Base-by-base conservation (phyloP, 2,797 vertebrate species). In the Bradypus variegatus region DNA sequence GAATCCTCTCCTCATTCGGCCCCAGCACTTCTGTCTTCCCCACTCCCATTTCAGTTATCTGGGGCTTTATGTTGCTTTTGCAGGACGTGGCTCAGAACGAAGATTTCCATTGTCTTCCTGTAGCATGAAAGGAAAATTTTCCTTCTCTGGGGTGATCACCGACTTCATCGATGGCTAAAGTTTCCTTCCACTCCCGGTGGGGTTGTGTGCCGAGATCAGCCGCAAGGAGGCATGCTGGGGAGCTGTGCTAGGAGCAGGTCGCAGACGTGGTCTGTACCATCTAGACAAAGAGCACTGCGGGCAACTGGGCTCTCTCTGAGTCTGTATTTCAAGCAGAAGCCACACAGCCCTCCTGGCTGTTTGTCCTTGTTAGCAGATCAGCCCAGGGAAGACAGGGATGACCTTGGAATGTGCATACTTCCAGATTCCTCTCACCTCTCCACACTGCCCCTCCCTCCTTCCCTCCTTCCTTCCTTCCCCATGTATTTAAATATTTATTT, bases 11-110 rank as follows among this genome's bases (percentile, higher is more conserved):
- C 89, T 77, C 50, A 13, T n/a, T 76, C 18, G 11, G 82, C 67
- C 70, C 58, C 21, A 62, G 31, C 15, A 64, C 76, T 89, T 50
- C 84, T 29, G 2, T n/a, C 19, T 23, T 55, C 70, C 29, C 76
- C 67, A 70, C 64, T 11, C 65, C 53, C 15, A 7, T 65, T 75
- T 38, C 80, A 9, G 50, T 82, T 80, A 86, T 84, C 94, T 75
- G 69, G 93, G 86, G 62, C 41, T 94, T 79, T 38, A 2, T 76
- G 88, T 89, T 93, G 72, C 93, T 92, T 95, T 88, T 82, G 64
- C 14, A 93, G 48, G 73, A 76, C 38, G 58, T 21, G 53, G 55
- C 77, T 93, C 25, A 29, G 80, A 72, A 60, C 80, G n/a, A 15
- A 48, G 55, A 65, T 86, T 75, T 2, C 29, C 50, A 3, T 45